A percentile compares a stretch with the other conserved stretches of the same genome.
Evolutionary conservation across 2,888 invertebrate genomes (phyloP).

Genomic region (Stratiomys singularior): DNA sequence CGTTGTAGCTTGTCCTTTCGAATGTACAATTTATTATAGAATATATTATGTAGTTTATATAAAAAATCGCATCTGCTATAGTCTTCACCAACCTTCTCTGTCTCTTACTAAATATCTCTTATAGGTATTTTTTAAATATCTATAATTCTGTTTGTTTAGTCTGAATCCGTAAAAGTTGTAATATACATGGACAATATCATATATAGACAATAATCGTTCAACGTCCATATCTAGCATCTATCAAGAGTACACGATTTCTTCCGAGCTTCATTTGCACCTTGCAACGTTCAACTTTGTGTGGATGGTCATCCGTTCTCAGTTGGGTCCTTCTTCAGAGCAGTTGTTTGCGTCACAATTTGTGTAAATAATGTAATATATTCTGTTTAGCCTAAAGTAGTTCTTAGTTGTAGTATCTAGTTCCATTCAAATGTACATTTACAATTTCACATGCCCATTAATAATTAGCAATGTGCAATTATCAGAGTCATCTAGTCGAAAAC

Average conservation of each 20-base stretch:
- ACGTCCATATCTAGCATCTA: neutral
- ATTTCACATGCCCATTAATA: neutral
- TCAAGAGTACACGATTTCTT: conserved; percentile 4
- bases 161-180: conserved; percentile 13
- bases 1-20: neutral
- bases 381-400: neutral
- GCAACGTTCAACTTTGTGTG: neutral
- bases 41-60: neutral
- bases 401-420: conserved; percentile 10
- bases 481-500: conserved; percentile 30
- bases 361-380: conserved; percentile 1
- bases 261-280: conserved; percentile 16
- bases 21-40: neutral
- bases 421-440: conserved; percentile 9
- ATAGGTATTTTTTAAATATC: conserved; percentile 15
- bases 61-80: conserved; percentile 15
- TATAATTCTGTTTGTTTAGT: neutral
- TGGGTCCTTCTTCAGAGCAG: neutral
- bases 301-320: neutral
- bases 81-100: neutral
- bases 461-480: conserved; percentile 19
- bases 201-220: neutral
- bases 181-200: neutral
- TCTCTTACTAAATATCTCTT: neutral
- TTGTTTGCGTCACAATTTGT: neutral